A percentile compares a stretch with the other conserved stretches of the same genome.
phyloP scores from a whole-genome alignment of 2,113 vertebrate genomes.

The Noturus placidus region DNA sequence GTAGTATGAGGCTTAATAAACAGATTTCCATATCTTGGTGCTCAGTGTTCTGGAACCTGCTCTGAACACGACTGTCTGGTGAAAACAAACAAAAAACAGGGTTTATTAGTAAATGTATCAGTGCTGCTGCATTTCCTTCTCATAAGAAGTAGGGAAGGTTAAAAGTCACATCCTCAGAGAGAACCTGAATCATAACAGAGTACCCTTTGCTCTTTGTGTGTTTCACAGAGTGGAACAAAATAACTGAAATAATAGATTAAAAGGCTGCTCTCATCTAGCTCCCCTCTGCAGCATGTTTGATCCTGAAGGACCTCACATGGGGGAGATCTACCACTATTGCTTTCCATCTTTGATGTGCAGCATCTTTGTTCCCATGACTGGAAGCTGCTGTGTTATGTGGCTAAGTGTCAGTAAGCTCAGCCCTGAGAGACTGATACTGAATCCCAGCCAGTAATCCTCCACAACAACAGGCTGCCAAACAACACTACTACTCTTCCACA shows the following conservation, averaged over 20 bases:
- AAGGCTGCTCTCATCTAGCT: constrained; percentile 1
- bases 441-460: constrained; percentile 13
- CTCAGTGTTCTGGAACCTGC: background rate
- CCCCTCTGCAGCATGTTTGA: constrained; percentile 29
- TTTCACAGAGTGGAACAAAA: constrained; percentile 32
- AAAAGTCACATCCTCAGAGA: constrained; percentile 11
- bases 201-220: constrained; percentile 28
- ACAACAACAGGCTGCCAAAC: constrained; percentile 4
- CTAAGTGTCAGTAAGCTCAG: constrained; percentile 9
- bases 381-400: constrained; percentile 39
- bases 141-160: constrained; percentile 6
- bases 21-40: background rate
- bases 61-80: background rate
- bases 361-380: constrained; percentile 42
- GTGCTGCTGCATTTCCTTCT: background rate
- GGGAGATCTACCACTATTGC: constrained; percentile 35
- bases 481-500: background rate
- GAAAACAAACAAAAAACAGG: background rate
- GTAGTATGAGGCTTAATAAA: background rate
- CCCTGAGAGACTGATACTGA: constrained; percentile 35
- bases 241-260: constrained; percentile 32
- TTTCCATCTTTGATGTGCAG: constrained; percentile 40
- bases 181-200: constrained; percentile 3
- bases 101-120: background rate
- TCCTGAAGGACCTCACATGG: constrained; percentile 34